Evolutionary conservation across 1,140 invertebrate genomes (phyloP).

Genomic region (Polypedilum pembai): DNA sequence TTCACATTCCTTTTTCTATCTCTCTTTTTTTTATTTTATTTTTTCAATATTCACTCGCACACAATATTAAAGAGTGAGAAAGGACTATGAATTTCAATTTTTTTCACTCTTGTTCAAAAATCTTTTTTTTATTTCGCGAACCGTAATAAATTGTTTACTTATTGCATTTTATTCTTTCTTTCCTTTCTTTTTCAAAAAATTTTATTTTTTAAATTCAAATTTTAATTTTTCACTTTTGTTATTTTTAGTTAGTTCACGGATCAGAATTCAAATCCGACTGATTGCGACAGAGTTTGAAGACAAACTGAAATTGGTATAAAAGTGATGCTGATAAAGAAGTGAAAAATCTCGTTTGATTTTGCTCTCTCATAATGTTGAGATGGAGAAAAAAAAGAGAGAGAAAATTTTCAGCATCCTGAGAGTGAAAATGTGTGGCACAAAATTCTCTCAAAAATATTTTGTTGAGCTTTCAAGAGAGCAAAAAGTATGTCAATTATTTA

Average conservation of each 20-base stretch:
- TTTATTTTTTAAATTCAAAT: not conserved
- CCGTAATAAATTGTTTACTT: conserved; percentile 14
- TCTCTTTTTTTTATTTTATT: not conserved
- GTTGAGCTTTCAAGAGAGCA: no score
- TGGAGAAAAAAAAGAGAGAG: no score
- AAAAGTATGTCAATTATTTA: no score
- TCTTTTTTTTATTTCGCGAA: not conserved
- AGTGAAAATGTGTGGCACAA: no score
- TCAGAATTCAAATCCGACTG: not conserved
- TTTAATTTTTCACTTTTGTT: not conserved
- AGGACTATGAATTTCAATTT: not conserved
- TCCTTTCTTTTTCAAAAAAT: not conserved
- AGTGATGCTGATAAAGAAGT: conserved; percentile 6
- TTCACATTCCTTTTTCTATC: not conserved
- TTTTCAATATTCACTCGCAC: not conserved
- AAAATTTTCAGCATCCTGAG: no score
- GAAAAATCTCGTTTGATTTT: not conserved
- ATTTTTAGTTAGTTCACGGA: not conserved
- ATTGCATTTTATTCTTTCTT: not conserved
- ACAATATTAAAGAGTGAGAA: no score
- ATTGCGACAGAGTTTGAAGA: not conserved
- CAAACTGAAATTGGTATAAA: not conserved
- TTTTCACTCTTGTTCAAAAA: not conserved
- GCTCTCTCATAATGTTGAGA: no score
- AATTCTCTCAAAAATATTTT: no score